Evolutionary conservation across 2,113 vertebrate species (phyloP), one percentile per base, ranked within the genome.

Genomic region (Osmerus eperlanus): DNA sequence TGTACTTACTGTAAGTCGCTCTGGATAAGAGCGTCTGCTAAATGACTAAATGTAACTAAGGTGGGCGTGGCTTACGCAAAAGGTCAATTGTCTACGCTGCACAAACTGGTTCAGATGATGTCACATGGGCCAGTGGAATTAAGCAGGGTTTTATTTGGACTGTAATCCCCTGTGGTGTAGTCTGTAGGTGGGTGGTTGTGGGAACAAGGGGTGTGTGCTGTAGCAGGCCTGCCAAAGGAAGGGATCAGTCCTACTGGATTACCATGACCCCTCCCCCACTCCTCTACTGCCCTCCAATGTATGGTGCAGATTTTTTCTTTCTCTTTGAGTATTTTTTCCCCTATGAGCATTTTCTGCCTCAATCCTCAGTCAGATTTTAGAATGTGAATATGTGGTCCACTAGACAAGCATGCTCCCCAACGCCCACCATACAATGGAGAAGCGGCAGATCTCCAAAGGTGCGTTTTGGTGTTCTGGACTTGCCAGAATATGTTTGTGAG

Each of bases 71-170:
- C 3, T 36, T 36, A 36, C 7, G 32, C 32, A 3, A 36, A 36
- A 36, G 4, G 32, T 36, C 41, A 47, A 47, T 47, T 47, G 41
- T 47, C 41, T 47, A 47, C 41, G 9, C 32, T 64, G 63, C 66
- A 76, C 73, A 82, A 80, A 85, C 74, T 82, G 79, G 81, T 77
- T 85, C 71, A 79, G 79, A 82, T 91, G 85, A 90, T 89, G 90
- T 90, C 86, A 89, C 77, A 78, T 78, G 83, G 84, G 81, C 74
- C 78, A 81, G 78, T 72, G 84, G 87, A 84, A 84, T 90, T 88
- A 91, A 90, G 85, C 83, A 64, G 92, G 41, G 93, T 92, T 95
- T 95, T 95, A 93, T 94, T 95, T 93, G 89, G 93, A 91, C 84
- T 86, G 83, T 97, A 96, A 97, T 97, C 95, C 93, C 67, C 86